Evolutionary conservation across 2,888 invertebrate genomes (phyloP).

Genomic region (Drosophila sordidula): DNA sequence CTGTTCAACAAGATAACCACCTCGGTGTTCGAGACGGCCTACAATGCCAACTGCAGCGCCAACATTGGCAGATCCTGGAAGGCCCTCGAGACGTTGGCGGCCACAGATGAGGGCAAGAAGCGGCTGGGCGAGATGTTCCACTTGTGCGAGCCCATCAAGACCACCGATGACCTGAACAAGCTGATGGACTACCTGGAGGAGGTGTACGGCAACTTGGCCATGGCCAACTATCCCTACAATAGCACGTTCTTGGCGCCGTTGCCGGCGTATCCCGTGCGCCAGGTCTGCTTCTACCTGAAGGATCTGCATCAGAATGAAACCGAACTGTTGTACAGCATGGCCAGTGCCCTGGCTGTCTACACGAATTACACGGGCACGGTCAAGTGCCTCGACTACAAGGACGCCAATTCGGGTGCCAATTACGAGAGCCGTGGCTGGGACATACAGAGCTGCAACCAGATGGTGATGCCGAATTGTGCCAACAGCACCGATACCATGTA

Average conservation of each 20-base stretch:
- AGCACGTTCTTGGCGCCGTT: conserved; percentile 92
- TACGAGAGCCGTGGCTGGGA: conserved; percentile 87
- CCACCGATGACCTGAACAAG: conserved; percentile 85
- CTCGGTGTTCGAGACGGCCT: conserved; percentile 87
- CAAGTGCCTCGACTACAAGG: conserved; percentile 89
- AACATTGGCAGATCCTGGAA: conserved; percentile 93
- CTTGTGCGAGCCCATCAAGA: conserved; percentile 90
- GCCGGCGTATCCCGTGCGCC: conserved; percentile 93
- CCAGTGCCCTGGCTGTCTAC: conserved; percentile 90
- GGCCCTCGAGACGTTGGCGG: conserved; percentile 88
- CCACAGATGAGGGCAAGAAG: conserved; percentile 88
- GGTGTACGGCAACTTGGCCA: conserved; percentile 93
- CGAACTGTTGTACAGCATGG: conserved; percentile 86
- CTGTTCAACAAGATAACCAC: conserved; percentile 92
- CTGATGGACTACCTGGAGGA: conserved; percentile 90
- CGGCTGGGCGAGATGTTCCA: conserved; percentile 91
- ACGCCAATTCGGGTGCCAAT: conserved; percentile 88
- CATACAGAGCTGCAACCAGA: conserved; percentile 97
- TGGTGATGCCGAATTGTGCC: conserved; percentile 97
- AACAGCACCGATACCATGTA: conserved; percentile 93
- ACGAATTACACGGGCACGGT: conserved; percentile 92
- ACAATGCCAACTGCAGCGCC: conserved; percentile 87
- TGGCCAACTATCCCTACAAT: conserved; percentile 98
- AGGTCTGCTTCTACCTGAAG: conserved; percentile 87
- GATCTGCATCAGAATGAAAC: conserved; percentile 46